These are phyloP conservation scores for Myotis vivesi DNA, from an alignment of 2,797 vertebrate species.

Conservation along the genomic window DNA sequence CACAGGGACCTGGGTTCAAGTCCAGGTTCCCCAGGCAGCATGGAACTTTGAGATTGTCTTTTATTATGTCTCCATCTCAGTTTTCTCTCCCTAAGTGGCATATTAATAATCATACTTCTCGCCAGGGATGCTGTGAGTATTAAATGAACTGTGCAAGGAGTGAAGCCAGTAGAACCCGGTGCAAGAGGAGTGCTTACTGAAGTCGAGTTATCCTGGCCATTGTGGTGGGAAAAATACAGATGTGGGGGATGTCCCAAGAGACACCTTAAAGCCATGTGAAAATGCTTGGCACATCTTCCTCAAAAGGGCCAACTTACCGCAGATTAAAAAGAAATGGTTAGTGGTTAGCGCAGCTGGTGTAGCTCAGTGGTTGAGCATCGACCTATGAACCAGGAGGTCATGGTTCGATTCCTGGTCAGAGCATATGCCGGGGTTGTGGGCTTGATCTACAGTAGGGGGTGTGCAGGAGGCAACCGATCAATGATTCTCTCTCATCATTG, in stretches of 20 bases:
- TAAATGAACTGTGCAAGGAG: not conserved
- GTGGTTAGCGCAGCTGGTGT: no score
- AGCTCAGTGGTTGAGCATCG: no score
- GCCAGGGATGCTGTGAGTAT: no score
- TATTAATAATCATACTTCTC: not conserved
- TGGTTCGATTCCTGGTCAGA: rapidly evolving
- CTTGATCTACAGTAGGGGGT: no score
- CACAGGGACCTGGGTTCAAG: not conserved
- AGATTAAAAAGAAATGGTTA: not conserved
- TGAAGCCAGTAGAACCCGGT: no score
- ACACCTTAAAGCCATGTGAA: not conserved
- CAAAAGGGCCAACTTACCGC: not conserved
- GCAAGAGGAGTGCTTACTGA: rapidly evolving
- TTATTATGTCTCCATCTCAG: not conserved
- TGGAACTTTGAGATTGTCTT: not conserved
- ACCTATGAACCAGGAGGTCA: no score
- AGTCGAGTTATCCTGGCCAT: rapidly evolving
- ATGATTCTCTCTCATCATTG: no score
- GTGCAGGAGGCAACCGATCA: no score
- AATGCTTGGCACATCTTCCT: not conserved
- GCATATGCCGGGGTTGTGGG: no score
- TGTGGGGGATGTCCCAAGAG: rapidly evolving
- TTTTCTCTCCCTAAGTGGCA: not conserved
- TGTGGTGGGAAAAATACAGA: rapidly evolving
- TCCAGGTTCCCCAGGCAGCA: rapidly evolving